Conservation (phyloP, 2,888 invertebrate genomes). For the Cynaeus angustus region DNA sequence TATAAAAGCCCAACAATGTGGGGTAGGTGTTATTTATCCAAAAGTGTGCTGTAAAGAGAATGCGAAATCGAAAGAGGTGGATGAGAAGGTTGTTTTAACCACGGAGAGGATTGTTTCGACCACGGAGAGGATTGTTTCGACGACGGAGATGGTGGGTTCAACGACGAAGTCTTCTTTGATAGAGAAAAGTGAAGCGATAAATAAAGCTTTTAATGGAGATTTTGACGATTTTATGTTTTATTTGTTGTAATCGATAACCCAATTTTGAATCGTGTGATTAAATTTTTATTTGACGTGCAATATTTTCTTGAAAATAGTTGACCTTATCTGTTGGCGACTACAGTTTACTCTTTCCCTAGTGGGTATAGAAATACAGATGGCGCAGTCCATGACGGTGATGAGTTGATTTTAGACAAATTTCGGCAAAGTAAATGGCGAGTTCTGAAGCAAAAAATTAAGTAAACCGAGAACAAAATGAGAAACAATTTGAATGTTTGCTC, state of each 20-base stretch:
- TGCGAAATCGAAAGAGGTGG: background rate
- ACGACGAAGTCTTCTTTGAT: background rate
- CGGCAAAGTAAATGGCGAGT: too few species aligned
- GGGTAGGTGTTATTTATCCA: slow-evolving; percentile 3
- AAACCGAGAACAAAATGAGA: too few species aligned
- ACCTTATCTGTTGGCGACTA: too few species aligned
- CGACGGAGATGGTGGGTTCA: background rate
- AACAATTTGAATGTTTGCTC: too few species aligned
- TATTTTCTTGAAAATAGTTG: too few species aligned
- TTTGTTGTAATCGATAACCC: background rate
- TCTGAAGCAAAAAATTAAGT: too few species aligned
- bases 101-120: background rate
- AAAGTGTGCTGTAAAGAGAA: slow-evolving; percentile 36
- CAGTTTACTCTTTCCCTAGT: too few species aligned
- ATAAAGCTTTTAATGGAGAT: slow-evolving; percentile 11
- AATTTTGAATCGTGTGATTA: background rate
- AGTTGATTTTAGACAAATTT: too few species aligned
- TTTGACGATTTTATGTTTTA: slow-evolving; percentile 12
- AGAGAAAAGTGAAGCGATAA: background rate
- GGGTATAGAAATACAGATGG: too few species aligned
- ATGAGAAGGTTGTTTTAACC: background rate
- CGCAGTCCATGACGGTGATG: too few species aligned
- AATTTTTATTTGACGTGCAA: too few species aligned
- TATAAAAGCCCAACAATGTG: slow-evolving; percentile 32
- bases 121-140: background rate